phyloP scores from a whole-genome alignment of 2,888 invertebrate genomes.

The Calephelis perditalis region DNA sequence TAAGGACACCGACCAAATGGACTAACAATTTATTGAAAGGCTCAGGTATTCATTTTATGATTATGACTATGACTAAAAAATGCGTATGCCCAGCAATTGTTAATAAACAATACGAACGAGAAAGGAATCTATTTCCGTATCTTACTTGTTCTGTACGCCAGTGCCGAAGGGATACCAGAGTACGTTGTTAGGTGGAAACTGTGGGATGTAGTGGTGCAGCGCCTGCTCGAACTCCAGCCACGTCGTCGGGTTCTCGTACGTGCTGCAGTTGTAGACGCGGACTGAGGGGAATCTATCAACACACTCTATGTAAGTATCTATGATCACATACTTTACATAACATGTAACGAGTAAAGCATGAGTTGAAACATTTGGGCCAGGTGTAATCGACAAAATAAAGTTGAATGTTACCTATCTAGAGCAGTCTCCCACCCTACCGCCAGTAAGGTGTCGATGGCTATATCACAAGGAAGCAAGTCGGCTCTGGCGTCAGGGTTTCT shows the following conservation, averaged over 20 bases:
- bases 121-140: constrained; percentile 30
- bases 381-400: too few relatives aligned
- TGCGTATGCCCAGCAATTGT: too few relatives aligned
- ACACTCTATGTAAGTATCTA: constrained; percentile 18
- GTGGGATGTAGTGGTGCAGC: constrained; percentile 65
- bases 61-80: too few relatives aligned
- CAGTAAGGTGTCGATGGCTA: constrained; percentile 86
- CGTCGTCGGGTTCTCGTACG: constrained; percentile 83
- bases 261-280: constrained; percentile 86
- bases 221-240: constrained; percentile 82
- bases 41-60: too few relatives aligned
- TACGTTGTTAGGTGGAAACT: constrained; percentile 80
- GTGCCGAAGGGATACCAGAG: constrained; percentile 82
- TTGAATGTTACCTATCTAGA: constrained; percentile 51
- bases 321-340: too few relatives aligned
- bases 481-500: constrained; percentile 74
- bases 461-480: constrained; percentile 90
- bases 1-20: too few relatives aligned
- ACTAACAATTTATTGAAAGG: too few relatives aligned
- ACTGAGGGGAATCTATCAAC: constrained; percentile 21
- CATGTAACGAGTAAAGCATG: too few relatives aligned
- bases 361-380: too few relatives aligned
- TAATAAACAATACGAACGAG: too few relatives aligned
- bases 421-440: constrained; percentile 85
- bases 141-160: constrained; percentile 70